Percentiles rank a stretch among this genome's conserved stretches.
phyloP scores from a whole-genome alignment of 2,113 vertebrate species.

The Motacilla alba region DNA sequence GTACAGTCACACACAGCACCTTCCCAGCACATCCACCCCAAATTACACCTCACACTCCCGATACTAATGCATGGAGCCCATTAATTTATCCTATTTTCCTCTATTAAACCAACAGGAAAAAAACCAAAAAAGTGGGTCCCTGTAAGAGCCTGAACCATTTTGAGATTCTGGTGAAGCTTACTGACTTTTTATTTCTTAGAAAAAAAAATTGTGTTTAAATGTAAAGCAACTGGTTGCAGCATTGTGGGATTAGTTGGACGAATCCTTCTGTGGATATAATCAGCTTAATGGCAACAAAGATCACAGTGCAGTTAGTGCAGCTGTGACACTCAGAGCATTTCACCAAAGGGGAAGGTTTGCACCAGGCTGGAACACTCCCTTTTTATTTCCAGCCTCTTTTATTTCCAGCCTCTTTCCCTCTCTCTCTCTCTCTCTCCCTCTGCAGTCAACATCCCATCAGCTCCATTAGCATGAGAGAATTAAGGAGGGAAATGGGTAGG shows the following conservation, averaged over 20 bases:
- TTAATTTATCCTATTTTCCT: neutral
- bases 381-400: neutral
- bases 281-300: constrained; percentile 69
- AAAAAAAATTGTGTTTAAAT: neutral
- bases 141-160: neutral
- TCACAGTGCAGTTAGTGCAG: constrained; percentile 36
- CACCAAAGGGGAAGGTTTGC: neutral
- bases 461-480: constrained; percentile 61
- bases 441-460: constrained; percentile 50
- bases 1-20: neutral
- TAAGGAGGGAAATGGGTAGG: constrained; percentile 51
- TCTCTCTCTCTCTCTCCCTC: neutral
- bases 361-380: neutral
- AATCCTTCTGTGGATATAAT: constrained; percentile 48
- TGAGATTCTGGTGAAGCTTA: neutral
- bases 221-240: constrained; percentile 45
- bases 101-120: neutral
- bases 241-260: constrained; percentile 47
- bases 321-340: constrained; percentile 28
- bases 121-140: neutral
- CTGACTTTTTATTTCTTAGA: neutral
- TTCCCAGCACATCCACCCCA: neutral
- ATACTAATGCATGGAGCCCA: neutral
- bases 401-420: neutral
- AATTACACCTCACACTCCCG: neutral